Base-by-base conservation (phyloP, 2,888 invertebrate species). In the Drosophila lacicola region DNA sequence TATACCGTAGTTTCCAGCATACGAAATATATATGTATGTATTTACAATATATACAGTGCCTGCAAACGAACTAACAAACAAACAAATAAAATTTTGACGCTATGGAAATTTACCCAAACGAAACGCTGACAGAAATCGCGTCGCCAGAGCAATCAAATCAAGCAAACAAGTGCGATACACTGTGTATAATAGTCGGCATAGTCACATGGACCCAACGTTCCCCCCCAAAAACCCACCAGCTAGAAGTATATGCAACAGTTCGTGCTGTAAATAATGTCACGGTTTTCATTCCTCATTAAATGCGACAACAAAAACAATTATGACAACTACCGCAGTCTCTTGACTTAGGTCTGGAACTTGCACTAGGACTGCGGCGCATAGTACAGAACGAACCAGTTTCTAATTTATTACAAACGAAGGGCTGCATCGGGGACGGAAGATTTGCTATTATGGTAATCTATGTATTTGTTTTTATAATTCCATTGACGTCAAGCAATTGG, bases 61-160 rank as follows among this genome's bases (percentile, higher is more conserved):
- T 49, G 60, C 58, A 58, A 66, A 49, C 47, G 57, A 57, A 61
- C 63, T 54, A 67, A 61, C 60, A 73, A 72, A 57, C 55, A 88
- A 82, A 82, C 74, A 82, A 80, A 75, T 70, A 74, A 71, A 78
- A 64, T 73, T 77, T 74, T 68, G 79, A 85, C 62, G 79, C 73
- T 82, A 81, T 89, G 85, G 85, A 85, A 85, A 85, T 87, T 85
- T 87, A 78, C 84, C 72, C 67, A 72, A 73, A 69, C 53, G 49
- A 73, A 69, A 44, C 46, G 68, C 51, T 55, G 45, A 64, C 82
- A 68, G 80, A 77, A 71, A 79, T 82, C 74, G 66, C 46, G 69
- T 60, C 54, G 74, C 51, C 72, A 62, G 65, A 63, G 56, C 66
- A 69, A 63, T 81, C 70, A 77, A 69, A 70, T 55, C 70, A 64